Evolutionary conservation across 2,888 invertebrate species (phyloP).

Genomic region (Pyrocoelia pectoralis): DNA sequence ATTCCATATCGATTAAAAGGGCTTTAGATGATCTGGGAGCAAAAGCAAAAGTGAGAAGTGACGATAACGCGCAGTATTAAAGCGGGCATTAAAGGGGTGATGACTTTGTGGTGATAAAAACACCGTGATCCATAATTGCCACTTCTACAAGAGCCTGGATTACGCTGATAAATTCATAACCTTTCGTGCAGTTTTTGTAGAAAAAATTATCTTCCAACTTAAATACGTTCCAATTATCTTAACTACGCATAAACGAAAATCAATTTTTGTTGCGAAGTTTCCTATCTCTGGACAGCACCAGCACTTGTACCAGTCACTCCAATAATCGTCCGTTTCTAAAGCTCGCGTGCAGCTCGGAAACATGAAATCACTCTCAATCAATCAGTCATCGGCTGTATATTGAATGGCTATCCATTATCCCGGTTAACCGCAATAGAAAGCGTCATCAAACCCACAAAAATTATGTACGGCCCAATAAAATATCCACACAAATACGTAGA

Average conservation of each 20-base stretch:
- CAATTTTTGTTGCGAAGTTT: slow-evolving; percentile 38
- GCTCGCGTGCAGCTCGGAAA: slow-evolving; percentile 45
- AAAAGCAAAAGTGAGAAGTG: slow-evolving; percentile 48
- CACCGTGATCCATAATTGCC: slow-evolving; percentile 48
- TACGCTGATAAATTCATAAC: slow-evolving; percentile 42
- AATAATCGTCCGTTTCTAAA: slow-evolving; percentile 45
- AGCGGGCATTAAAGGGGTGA: slow-evolving; percentile 46
- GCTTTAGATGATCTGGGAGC: slow-evolving; percentile 30
- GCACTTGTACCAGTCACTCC: slow-evolving; percentile 50
- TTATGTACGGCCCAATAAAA: slow-evolving; percentile 15
- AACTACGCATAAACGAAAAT: slow-evolving; percentile 37
- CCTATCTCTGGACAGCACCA: slow-evolving; percentile 45
- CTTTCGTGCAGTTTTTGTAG: slow-evolving; percentile 19
- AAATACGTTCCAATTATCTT: slow-evolving; percentile 33
- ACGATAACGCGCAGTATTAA: slow-evolving; percentile 46
- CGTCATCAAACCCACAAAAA: slow-evolving; percentile 15
- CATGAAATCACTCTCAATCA: slow-evolving; percentile 50
- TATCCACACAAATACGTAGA: background rate
- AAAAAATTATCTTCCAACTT: slow-evolving; percentile 22
- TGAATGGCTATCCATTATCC: slow-evolving; percentile 46
- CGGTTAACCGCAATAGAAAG: slow-evolving; percentile 22
- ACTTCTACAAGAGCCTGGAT: slow-evolving; percentile 41
- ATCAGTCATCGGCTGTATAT: slow-evolving; percentile 47
- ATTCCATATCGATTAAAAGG: slow-evolving; percentile 45
- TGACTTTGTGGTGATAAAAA: slow-evolving; percentile 45